phyloP scores from a whole-genome alignment of 2,888 invertebrate genomes.

The Myopa testacea region DNA sequence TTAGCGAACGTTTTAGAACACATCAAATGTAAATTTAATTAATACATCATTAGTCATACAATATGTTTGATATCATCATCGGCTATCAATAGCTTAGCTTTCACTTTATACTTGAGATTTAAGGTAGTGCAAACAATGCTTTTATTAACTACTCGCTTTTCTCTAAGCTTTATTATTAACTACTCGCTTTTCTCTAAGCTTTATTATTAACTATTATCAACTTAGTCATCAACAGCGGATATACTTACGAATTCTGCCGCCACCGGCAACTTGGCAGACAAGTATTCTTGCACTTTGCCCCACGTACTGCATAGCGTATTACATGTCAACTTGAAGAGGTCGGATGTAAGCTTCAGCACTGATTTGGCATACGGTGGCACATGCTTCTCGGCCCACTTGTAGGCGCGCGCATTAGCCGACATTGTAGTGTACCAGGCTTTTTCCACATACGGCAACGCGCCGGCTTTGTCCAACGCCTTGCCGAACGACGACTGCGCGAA shows the following conservation, averaged over 20 bases:
- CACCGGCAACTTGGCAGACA: conserved; percentile 71
- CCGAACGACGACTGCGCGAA: conserved; percentile 79
- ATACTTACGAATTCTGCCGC: conserved; percentile 71
- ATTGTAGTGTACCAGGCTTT: conserved; percentile 74
- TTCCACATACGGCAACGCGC: conserved; percentile 75
- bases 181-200: too few relatives aligned
- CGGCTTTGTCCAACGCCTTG: conserved; percentile 75
- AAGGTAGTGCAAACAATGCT: too few relatives aligned
- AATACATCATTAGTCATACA: too few relatives aligned
- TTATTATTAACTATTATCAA: too few relatives aligned
- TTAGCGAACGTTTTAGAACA: too few relatives aligned
- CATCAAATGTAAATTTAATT: too few relatives aligned
- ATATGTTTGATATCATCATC: too few relatives aligned
- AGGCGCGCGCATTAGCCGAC: conserved; percentile 74
- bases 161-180: too few relatives aligned
- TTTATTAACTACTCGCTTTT: too few relatives aligned
- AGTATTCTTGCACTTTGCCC: conserved; percentile 70
- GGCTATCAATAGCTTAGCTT: too few relatives aligned
- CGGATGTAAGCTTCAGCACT: conserved; percentile 73
- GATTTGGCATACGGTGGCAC: conserved; percentile 78
- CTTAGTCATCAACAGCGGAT: too few relatives aligned
- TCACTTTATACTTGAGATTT: too few relatives aligned
- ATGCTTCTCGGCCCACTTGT: conserved; percentile 76
- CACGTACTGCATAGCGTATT: conserved; percentile 71
- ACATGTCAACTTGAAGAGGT: conserved; percentile 71